Base-by-base conservation (phyloP, 2,797 vertebrate genomes). In the Chelon labrosus region DNA sequence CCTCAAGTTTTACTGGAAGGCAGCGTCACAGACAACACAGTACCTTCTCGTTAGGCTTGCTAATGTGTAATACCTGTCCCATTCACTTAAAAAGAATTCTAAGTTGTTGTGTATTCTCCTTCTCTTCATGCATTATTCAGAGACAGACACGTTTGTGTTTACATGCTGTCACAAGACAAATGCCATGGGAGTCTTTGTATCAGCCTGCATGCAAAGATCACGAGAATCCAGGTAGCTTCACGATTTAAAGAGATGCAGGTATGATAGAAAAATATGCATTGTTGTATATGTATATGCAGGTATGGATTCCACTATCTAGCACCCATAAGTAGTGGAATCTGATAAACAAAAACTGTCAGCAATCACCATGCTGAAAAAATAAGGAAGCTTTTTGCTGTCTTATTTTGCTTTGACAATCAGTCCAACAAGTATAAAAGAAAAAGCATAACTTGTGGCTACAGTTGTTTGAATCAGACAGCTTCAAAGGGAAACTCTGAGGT, bases 101-200 rank as follows among this genome's bases (percentile, higher is more conserved):
- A 20, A 20, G 50, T 54, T 49, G 61, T 20, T 46, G 31, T 51
- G 20, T 27, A 20, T 65, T 44, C 37, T 53, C 10, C 8, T 9
- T 60, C 39, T 63, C 64, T 20, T 58, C 0, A 12, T 77, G 44
- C 19, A 62, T 86, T 75, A 77, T 85, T 60, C 65, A 78, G 51
- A 17, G 27, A 41, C 53, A 37, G 51, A 49, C 19, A 4, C 17
- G 46, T 54, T 25, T 55, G 3, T 42, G 56, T 73, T 80, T 54
- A 65, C 61, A 61, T 0, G 8, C n/a, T 49, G 13, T 56, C 38
- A 22, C 22, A 55, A 51, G 56, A 58, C 57, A 68, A 66, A 71
- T 41, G 38, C 41, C 12, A 12, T 50, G 4, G 3, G 22, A 8
- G 25, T 50, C 38, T 52, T 22, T 70, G 41, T 31, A 59, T 68